Evolutionary conservation across 2,888 invertebrate species (phyloP), one percentile per base, ranked within the genome.

Genomic region (Pterostichus niger): DNA sequence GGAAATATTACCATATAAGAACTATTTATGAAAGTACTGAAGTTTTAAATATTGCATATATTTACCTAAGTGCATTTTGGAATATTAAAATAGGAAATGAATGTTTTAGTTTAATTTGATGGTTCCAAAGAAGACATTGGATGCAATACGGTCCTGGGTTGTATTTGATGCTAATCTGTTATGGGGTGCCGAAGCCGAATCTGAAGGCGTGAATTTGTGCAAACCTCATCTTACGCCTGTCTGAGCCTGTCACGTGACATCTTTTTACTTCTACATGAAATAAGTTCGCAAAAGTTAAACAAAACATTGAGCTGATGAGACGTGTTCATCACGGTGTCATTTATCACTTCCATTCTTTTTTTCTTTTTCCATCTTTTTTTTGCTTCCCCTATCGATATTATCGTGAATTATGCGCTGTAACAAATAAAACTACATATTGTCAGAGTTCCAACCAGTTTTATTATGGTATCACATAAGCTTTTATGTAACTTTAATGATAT

Each of bases 201-300:
- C 68, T 71, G 76, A 82, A 82, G 82, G 82, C 82, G 82, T 82
- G 82, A 82, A 82, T 82, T 82, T 82, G 82, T 82, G 82, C 82
- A 76, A 82, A 82, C 82, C 82, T 82, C 82, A 82, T 82, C 82
- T 82, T 82, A 82, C 82, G 82, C 82, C 82, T 82, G 82, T 82
- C 82, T 82, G 82, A 73, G 61, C 49, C 75, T 75, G 82, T 82
- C 82, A 82, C 35, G 75, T 82, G 82, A 82, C 82, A 82, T 82
- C 82, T 82, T 82, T 82, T 82, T 82, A 82, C 82, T 82, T 82
- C 82, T 82, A 82, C 82, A 82, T 75, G 61, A 82, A 82, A 82
- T 82, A 82, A 82, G 82, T 82, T 82, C 52, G 81, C 71, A 81
- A 81, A 81, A 81, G 81, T 81, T 76, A 82, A 82, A 76, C 75